phyloP scores from a whole-genome alignment of 2,888 invertebrate species.

The Acanthococcus lagerstroemiae region DNA sequence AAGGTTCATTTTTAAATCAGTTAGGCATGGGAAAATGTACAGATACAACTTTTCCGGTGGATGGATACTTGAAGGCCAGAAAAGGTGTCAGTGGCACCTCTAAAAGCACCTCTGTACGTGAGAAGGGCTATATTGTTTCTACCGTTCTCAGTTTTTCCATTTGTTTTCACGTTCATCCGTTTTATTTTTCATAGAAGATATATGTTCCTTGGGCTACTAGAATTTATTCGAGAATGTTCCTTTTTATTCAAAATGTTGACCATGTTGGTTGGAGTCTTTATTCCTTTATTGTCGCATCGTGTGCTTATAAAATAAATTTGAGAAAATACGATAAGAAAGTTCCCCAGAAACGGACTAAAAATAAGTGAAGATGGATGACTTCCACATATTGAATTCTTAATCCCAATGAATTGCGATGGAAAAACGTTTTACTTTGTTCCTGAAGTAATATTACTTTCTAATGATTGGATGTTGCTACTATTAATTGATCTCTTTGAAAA shows the following conservation, averaged over 20 bases:
- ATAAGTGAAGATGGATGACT: background rate
- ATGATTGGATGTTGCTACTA: too few relatives aligned
- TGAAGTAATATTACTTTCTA: too few relatives aligned
- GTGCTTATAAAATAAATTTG: slow-evolving; percentile 10
- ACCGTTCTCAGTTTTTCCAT: background rate
- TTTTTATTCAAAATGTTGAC: slow-evolving; percentile 16
- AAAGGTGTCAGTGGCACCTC: slow-evolving; percentile 58
- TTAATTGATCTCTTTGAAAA: too few relatives aligned
- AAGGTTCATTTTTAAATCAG: slow-evolving; percentile 44
- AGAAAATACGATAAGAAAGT: slow-evolving; percentile 9
- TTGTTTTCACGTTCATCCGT: background rate
- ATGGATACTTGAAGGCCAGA: slow-evolving; percentile 70
- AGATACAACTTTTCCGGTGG: slow-evolving; percentile 68
- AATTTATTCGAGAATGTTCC: slow-evolving; percentile 19
- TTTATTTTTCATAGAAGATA: slow-evolving; percentile 14
- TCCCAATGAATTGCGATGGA: too few relatives aligned
- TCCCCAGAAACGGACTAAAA: slow-evolving; percentile 14
- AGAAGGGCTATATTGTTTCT: too few relatives aligned
- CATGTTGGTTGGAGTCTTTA: slow-evolving; percentile 18
- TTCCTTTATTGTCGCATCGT: slow-evolving; percentile 15
- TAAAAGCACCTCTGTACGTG: slow-evolving; percentile 69
- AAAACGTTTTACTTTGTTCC: too few relatives aligned
- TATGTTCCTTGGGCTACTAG: slow-evolving; percentile 20
- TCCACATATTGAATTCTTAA: background rate
- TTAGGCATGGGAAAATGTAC: slow-evolving; percentile 74